phyloP scores from a whole-genome alignment of 1,140 invertebrate genomes.

The Thaumatotibia leucotreta region DNA sequence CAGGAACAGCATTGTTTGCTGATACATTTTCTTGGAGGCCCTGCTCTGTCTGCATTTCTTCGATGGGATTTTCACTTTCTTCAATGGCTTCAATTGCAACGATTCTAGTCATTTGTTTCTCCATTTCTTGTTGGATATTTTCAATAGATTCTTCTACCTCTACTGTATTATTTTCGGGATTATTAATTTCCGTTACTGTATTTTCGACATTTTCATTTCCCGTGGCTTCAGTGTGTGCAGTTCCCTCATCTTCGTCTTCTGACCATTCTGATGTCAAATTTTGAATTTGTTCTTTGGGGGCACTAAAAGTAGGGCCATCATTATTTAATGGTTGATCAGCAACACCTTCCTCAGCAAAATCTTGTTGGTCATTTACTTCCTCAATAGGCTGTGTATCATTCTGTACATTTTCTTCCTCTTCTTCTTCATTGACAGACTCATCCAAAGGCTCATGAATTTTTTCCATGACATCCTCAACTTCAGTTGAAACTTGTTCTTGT shows the following conservation, averaged over 20 bases:
- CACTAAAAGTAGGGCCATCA: conserved; percentile 18
- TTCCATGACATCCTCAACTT: background rate
- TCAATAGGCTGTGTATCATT: background rate
- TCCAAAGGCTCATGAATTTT: background rate
- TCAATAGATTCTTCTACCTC: conserved; percentile 70
- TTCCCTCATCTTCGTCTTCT: conserved; percentile 56
- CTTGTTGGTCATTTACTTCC: background rate
- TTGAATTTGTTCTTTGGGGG: conserved; percentile 41
- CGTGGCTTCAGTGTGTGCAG: conserved; percentile 1
- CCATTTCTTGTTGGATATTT: conserved; percentile 68
- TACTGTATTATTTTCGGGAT: conserved; percentile 17
- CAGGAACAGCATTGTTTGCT: conserved; percentile 2
- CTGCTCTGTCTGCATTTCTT: conserved; percentile 3
- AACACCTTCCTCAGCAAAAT: background rate
- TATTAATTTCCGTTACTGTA: conserved; percentile 16
- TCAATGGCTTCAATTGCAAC: conserved; percentile 9
- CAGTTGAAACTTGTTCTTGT: conserved; percentile 6
- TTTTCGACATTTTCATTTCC: conserved; percentile 15
- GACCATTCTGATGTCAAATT: conserved; percentile 67
- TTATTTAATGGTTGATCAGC: background rate
- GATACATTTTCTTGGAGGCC: background rate
- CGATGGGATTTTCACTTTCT: background rate
- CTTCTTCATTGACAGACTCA: background rate
- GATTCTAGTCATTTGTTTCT: conserved; percentile 38
- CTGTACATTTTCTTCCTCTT: background rate